A percentile compares a stretch with the other conserved stretches of the same genome.
phyloP scores from a whole-genome alignment of 2,888 invertebrate species.

The Molanna angustata region DNA sequence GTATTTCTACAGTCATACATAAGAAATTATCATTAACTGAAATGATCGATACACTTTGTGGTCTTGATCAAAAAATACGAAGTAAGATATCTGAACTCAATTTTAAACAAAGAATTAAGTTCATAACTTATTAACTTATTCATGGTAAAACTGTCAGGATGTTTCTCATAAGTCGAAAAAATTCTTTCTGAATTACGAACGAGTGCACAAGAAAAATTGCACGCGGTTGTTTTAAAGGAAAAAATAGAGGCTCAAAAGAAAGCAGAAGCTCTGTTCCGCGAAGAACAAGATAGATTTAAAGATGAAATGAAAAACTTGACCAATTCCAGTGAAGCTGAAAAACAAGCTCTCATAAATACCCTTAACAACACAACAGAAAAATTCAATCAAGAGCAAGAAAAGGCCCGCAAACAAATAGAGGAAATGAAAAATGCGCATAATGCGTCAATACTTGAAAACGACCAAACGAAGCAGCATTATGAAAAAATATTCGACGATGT shows the following conservation, averaged over 20 bases:
- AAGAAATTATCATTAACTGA: background rate
- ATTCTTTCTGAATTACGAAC: background rate
- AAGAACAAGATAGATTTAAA: no score
- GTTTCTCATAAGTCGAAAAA: background rate
- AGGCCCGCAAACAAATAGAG: background rate
- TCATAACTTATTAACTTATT: background rate
- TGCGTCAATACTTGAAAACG: no score
- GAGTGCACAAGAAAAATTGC: background rate
- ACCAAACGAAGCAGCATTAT: background rate
- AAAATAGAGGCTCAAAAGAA: no score
- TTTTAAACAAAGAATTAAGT: background rate
- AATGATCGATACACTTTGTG: background rate
- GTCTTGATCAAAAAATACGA: background rate
- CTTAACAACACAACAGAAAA: no score
- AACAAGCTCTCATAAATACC: no score
- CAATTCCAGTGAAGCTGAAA: no score
- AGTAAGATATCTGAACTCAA: background rate
- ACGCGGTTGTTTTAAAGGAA: no score
- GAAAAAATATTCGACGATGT: background rate
- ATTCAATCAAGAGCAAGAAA: background rate
- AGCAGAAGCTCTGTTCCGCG: no score
- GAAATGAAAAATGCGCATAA: background rate
- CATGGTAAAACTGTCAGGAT: background rate
- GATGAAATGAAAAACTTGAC: no score
- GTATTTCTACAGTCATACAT: background rate